Evolutionary conservation across 2,113 vertebrate species (phyloP).

Genomic region (Lepus timidus): DNA sequence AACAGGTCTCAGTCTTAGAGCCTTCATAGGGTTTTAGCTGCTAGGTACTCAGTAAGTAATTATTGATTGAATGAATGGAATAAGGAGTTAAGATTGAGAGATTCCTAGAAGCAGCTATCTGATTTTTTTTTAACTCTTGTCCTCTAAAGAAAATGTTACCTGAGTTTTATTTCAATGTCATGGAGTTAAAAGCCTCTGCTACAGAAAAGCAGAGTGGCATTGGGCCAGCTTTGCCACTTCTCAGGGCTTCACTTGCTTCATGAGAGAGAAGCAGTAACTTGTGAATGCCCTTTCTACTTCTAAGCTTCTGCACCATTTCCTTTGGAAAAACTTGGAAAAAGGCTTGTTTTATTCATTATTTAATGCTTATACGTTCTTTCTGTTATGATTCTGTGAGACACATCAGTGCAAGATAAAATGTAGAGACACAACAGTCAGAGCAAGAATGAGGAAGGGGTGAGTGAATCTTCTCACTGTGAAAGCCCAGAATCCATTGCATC

Average conservation of each 20-base stretch:
- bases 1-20: not conserved
- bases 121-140: not conserved
- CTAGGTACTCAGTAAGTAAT: not conserved
- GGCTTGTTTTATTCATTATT: not conserved
- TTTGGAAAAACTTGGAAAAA: not conserved
- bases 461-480: not conserved
- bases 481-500: not conserved
- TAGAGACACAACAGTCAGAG: not conserved
- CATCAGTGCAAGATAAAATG: not conserved
- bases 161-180: not conserved
- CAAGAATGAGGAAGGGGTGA: not conserved
- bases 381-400: not conserved
- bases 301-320: not conserved
- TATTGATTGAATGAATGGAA: not conserved
- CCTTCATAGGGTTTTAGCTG: not conserved
- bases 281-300: not conserved
- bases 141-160: not conserved
- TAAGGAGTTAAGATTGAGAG: not conserved
- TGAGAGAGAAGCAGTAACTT: not conserved
- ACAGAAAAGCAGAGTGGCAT: not conserved
- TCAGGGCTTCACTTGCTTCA: not conserved
- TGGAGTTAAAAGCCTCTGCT: not conserved
- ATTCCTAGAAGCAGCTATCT: not conserved
- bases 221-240: not conserved
- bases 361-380: not conserved